Percentiles rank a stretch among this genome's conserved stretches.
phyloP scores from a whole-genome alignment of 2,113 vertebrate species.

The Addax nasomaculatus region DNA sequence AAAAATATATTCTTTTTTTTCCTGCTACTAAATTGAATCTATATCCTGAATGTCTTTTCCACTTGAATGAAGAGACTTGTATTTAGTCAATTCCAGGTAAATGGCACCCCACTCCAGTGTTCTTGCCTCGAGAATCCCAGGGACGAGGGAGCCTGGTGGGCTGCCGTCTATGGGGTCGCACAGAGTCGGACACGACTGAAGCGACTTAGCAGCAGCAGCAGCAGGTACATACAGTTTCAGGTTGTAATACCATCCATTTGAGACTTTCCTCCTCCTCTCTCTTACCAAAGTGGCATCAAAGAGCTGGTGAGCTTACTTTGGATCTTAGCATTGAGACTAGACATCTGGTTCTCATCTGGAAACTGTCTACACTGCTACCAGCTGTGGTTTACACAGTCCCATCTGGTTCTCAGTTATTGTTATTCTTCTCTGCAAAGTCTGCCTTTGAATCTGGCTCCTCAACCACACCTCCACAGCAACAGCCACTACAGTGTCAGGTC shows the following conservation, averaged over 20 bases:
- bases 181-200: too few species aligned
- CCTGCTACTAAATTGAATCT: background rate
- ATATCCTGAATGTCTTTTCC: background rate
- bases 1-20: background rate
- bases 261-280: background rate
- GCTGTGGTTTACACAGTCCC: slow-evolving; percentile 33
- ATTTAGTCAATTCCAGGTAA: background rate
- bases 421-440: slow-evolving; percentile 11
- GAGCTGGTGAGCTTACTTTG: background rate
- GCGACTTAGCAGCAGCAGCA: too few species aligned
- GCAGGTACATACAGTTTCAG: background rate
- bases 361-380: background rate
- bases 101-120: background rate
- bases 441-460: background rate
- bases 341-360: slow-evolving; percentile 47
- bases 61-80: background rate
- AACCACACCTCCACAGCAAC: background rate
- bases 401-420: slow-evolving; percentile 14
- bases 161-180: too few species aligned
- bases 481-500: background rate
- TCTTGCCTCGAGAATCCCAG: too few species aligned
- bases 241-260: background rate
- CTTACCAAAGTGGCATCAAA: background rate
- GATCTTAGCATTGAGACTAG: background rate
- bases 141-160: too few species aligned